Conservation (phyloP, 2,113 vertebrate genomes). For the Rhizomys pruinosus region DNA sequence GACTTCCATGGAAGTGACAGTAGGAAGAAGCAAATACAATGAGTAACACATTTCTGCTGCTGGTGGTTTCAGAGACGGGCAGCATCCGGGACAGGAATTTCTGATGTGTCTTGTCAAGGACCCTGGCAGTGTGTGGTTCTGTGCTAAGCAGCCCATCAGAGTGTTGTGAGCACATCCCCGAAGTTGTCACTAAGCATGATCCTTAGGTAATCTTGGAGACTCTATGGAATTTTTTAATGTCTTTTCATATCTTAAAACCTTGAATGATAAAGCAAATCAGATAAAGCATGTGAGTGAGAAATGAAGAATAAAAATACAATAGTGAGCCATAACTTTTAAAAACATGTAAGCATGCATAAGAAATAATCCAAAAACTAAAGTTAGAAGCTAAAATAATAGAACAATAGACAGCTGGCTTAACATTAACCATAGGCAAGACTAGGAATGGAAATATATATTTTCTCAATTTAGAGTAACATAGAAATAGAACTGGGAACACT, state of each 20-base stretch:
- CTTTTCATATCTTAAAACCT: not conserved
- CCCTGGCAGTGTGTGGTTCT: not conserved
- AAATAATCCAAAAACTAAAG: constrained; percentile 9
- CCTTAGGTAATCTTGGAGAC: not conserved
- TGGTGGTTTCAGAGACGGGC: not conserved
- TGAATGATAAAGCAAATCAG: not conserved
- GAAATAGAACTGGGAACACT: not conserved
- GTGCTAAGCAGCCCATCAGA: not conserved
- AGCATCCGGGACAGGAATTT: not conserved
- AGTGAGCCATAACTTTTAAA: not conserved
- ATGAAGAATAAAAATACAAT: not conserved
- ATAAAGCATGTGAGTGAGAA: not conserved
- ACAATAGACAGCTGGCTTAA: constrained; percentile 11
- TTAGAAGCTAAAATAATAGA: constrained; percentile 15
- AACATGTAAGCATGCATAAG: not conserved
- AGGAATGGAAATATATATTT: not conserved
- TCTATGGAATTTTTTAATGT: not conserved
- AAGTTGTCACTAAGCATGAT: not conserved
- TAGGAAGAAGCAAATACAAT: not conserved
- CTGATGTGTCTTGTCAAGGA: not conserved
- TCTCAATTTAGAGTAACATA: not conserved
- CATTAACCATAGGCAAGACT: not conserved
- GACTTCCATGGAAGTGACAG: not conserved
- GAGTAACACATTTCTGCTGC: not conserved
- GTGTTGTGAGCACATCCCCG: not conserved